Conservation (phyloP, 2,113 vertebrate genomes). For the Crotalus tigris region DNA sequence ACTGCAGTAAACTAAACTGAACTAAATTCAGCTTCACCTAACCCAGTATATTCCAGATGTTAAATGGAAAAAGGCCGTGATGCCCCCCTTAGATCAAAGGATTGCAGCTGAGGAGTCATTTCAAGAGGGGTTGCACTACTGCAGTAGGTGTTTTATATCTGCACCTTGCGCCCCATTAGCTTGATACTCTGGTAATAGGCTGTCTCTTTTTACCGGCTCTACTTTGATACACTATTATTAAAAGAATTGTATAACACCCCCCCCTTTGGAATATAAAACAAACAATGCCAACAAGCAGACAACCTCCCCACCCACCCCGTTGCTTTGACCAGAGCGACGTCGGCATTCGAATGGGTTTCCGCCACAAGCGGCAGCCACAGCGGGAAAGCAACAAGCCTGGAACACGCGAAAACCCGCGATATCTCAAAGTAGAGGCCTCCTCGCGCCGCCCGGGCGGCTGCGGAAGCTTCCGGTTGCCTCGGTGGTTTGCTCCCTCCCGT, state of each 20-base stretch:
- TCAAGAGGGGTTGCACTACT: neutral
- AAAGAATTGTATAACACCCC: neutral
- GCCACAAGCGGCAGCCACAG: neutral
- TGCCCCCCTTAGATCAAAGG: neutral
- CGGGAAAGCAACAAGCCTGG: neutral
- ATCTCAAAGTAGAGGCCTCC: neutral
- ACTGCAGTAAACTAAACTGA: too few relatives aligned
- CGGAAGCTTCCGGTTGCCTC: neutral
- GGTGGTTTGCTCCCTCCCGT: fast-evolving
- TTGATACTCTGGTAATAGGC: neutral
- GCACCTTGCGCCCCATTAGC: neutral
- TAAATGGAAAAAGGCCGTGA: neutral
- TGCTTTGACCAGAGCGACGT: neutral
- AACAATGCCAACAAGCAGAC: neutral
- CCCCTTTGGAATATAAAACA: neutral
- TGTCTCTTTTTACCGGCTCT: neutral
- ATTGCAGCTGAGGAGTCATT: neutral
- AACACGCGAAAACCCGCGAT: neutral
- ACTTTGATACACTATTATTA: neutral
- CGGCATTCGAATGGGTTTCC: neutral
- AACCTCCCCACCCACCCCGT: neutral
- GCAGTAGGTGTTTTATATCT: neutral
- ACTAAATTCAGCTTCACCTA: neutral
- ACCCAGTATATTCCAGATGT: neutral
- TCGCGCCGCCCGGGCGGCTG: neutral